phyloP scores from a whole-genome alignment of 2,113 vertebrate species.

The Bettongia penicillata region DNA sequence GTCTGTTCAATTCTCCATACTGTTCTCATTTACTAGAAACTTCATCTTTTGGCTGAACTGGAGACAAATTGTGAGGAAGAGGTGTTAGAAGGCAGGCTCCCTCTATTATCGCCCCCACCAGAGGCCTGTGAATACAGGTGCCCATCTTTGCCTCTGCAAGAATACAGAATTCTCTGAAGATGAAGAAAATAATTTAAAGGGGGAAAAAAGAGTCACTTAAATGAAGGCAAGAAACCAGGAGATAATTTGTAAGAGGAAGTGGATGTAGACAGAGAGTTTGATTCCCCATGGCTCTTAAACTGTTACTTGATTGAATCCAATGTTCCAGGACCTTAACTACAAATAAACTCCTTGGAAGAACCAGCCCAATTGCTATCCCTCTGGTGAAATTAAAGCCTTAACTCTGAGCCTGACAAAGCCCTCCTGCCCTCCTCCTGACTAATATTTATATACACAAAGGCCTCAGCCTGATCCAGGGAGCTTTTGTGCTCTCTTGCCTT shows the following conservation, averaged over 20 bases:
- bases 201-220: not conserved
- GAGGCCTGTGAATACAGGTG: constrained; percentile 8
- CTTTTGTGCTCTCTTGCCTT: not conserved
- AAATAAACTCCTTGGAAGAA: constrained; percentile 76
- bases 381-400: constrained; percentile 75
- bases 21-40: not conserved
- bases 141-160: not conserved
- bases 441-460: constrained; percentile 6
- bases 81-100: constrained; percentile 17
- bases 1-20: not conserved
- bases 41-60: not conserved
- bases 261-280: constrained; percentile 49
- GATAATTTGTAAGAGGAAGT: constrained; percentile 71
- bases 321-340: constrained; percentile 79
- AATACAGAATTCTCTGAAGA: constrained; percentile 35
- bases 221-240: constrained; percentile 38
- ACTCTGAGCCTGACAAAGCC: constrained; percentile 58
- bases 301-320: constrained; percentile 75
- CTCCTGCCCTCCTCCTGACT: constrained; percentile 37
- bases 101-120: not conserved
- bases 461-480: not conserved
- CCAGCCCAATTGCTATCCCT: constrained; percentile 60
- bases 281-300: constrained; percentile 70
- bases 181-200: constrained; percentile 34
- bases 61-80: not conserved